Conservation (phyloP, 1,140 invertebrate genomes). For the Oppia nitens region DNA sequence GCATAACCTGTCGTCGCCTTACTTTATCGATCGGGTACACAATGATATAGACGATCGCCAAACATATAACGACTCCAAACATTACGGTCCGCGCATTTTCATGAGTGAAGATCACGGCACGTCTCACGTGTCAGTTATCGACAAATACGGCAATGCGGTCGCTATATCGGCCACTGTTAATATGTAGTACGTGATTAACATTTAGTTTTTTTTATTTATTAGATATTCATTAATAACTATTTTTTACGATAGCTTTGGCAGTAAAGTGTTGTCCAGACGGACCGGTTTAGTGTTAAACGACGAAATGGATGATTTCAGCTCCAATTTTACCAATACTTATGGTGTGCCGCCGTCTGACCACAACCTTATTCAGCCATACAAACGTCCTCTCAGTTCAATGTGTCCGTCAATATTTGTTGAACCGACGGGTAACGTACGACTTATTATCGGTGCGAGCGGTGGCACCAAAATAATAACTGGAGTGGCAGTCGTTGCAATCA, state of each 20-base stretch:
- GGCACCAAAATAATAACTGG: conserved; percentile 74
- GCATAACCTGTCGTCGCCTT: conserved; percentile 41
- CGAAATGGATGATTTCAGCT: conserved; percentile 89
- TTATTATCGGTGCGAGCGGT: conserved; percentile 74
- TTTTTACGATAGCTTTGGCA: conserved; percentile 30
- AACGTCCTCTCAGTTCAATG: conserved; percentile 82
- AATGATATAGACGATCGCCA: conserved; percentile 44
- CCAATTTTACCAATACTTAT: conserved; percentile 56
- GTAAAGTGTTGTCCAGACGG: conserved; percentile 31
- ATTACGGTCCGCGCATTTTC: conserved; percentile 46
- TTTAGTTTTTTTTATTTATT: no score
- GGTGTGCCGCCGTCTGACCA: conserved; percentile 52
- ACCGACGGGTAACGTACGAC: conserved; percentile 38
- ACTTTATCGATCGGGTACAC: conserved; percentile 43
- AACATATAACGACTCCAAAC: conserved; percentile 41
- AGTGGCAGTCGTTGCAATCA: conserved; percentile 57
- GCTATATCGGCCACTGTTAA: conserved; percentile 84
- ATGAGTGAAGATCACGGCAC: conserved; percentile 54
- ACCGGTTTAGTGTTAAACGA: conserved; percentile 87
- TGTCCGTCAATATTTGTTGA: conserved; percentile 65
- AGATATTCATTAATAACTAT: neutral
- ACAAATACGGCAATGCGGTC: conserved; percentile 74
- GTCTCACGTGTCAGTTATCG: conserved; percentile 70
- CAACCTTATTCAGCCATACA: conserved; percentile 59
- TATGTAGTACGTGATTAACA: conserved; percentile 53